Conservation (phyloP, 1,140 invertebrate genomes). For the Drosophila persimilis region DNA sequence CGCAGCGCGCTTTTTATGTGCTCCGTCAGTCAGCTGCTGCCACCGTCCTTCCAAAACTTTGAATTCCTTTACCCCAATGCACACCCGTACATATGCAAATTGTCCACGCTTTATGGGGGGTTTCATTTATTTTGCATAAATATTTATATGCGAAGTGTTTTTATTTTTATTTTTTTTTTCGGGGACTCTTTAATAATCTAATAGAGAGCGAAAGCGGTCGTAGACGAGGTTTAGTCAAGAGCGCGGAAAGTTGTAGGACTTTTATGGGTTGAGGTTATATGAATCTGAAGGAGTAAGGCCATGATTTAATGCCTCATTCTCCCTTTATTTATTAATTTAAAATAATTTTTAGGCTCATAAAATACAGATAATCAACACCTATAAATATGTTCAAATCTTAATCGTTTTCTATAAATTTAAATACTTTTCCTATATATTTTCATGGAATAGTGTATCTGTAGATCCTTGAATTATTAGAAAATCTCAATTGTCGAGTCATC, state of each 20-base stretch:
- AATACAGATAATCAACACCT: no score
- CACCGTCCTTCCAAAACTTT: constrained; percentile 25
- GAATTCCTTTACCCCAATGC: constrained; percentile 37
- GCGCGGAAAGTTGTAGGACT: no score
- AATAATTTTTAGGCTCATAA: no score
- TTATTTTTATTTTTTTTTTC: background rate
- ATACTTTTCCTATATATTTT: constrained; percentile 1
- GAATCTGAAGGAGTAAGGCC: no score
- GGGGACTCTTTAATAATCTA: constrained; percentile 25
- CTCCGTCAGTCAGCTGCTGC: constrained; percentile 9
- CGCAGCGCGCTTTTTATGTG: constrained; percentile 20
- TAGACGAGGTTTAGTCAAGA: no score
- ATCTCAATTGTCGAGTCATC: constrained; percentile 32
- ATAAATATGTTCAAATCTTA: no score
- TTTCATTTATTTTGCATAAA: constrained; percentile 62
- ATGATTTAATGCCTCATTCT: no score
- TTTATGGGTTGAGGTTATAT: no score
- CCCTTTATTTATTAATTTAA: no score
- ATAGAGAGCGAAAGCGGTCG: constrained; percentile 3
- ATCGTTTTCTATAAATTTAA: no score
- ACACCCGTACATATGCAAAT: constrained; percentile 58
- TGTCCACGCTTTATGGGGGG: constrained; percentile 20
- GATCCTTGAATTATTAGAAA: constrained; percentile 28
- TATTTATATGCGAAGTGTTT: constrained; percentile 52
- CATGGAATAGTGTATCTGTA: constrained; percentile 18